Base-by-base conservation (phyloP, 1,140 invertebrate species). In the Augochlora pura region DNA sequence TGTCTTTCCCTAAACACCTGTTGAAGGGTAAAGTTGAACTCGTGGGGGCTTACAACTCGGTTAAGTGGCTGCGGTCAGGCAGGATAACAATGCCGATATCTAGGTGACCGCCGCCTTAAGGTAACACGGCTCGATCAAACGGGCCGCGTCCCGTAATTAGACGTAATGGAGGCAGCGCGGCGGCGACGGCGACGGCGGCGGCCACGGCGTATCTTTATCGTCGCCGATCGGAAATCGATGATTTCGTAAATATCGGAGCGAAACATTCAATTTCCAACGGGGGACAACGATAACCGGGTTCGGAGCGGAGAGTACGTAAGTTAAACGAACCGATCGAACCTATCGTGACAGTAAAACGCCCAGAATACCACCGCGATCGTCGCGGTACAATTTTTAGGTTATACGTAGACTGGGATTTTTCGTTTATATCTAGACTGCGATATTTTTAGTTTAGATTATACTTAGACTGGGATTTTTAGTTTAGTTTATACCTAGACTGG, bases 1-100 rank as follows among this genome's bases (percentile, higher is more conserved):
- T 92, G 92, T 93, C 93, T 93, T 93, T 93, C 88, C 91, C 88
- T 92, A 91, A 92, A 93, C 92, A 93, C 92, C 92, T 93, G 92
- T 93, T 93, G 92, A 93, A 92, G 91, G 89, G 86, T 88, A 79
- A 91, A 91, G 90, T 90, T 89, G 86, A 91, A 91, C 90, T 92
- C 88, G 88, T 87, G 85, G 83, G 83, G 85, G 87, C 88, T 91
- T 89, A 90, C 87, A 85, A 87, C 81, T 88, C 86, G 90, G 88
- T 91, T 92, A 91, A 91, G 88, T 91, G 89, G 91, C 90, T 92
- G 91, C 88, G 90, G 91, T 92, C 87, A 90, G 86, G 87, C 88
- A 86, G 88, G 88, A 91, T 90, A 91, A 91, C 89, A 88, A 87
- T 81, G 85, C 82, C 85, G 86, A 91, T 90, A 86, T 86, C 82